These are phyloP conservation scores for Periophthalmus magnuspinnatus DNA, from an alignment of 2,797 vertebrate species.

Conservation along the genomic window DNA sequence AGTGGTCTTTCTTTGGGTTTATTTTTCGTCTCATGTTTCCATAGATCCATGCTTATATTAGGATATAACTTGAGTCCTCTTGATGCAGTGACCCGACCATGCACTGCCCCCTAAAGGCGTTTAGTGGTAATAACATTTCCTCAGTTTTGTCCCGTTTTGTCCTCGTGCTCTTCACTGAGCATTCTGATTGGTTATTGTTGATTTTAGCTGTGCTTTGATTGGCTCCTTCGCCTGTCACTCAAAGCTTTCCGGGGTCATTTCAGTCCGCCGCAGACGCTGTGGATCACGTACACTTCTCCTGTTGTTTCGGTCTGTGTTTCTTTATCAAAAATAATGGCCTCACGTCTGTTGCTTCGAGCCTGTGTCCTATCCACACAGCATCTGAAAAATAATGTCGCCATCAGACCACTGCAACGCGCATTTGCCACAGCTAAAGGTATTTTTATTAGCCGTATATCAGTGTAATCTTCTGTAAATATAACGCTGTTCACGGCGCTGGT, in stretches of 20 bases:
- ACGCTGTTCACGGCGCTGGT: neutral
- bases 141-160: no score
- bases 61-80: no score
- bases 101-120: no score
- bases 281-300: neutral
- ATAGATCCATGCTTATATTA: no score
- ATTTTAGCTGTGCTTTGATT: conserved; percentile 36
- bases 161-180: neutral
- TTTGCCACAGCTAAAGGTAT: conserved; percentile 60
- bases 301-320: conserved; percentile 13
- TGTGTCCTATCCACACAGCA: conserved; percentile 27
- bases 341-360: conserved; percentile 63
- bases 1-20: no score
- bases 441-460: neutral
- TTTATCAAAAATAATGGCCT: conserved; percentile 61
- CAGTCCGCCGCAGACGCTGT: conserved; percentile 16
- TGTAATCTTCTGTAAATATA: neutral
- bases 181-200: conserved; percentile 44
- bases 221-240: conserved; percentile 48
- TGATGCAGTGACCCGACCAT: no score
- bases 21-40: no score
- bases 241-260: conserved; percentile 23
- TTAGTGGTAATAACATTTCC: no score
- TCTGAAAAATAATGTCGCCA: conserved; percentile 24
- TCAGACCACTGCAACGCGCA: conserved; percentile 35